Evolutionary conservation across 2,113 vertebrate species (phyloP).

Genomic region (Pyrgilauda ruficollis): DNA sequence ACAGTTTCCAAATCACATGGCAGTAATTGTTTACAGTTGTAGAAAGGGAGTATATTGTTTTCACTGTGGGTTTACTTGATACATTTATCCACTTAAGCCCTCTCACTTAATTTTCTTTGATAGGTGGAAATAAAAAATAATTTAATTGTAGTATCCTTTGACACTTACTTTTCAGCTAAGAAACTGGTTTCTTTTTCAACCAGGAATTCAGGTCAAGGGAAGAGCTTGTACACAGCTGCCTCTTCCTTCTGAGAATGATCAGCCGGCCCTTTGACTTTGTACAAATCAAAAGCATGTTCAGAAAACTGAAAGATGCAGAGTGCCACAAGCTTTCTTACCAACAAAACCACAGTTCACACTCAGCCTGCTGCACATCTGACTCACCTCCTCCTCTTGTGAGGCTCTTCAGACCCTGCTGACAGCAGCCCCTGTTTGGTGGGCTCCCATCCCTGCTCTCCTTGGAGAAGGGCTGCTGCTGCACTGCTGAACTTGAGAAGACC

Average conservation of each 20-base stretch:
- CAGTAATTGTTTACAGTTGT: constrained; percentile 49
- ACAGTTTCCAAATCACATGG: constrained; percentile 28
- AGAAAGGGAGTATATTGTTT: constrained; percentile 45
- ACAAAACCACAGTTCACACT: neutral
- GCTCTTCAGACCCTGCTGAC: neutral
- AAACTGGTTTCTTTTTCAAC: neutral
- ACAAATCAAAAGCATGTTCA: neutral
- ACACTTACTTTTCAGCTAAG: constrained; percentile 11
- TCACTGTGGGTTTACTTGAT: constrained; percentile 24
- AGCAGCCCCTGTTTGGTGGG: neutral
- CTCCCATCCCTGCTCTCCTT: neutral
- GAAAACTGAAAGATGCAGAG: neutral
- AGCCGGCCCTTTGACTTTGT: neutral
- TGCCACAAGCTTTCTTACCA: neutral
- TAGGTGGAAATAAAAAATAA: constrained; percentile 38
- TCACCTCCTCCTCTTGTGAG: neutral
- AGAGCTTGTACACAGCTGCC: neutral
- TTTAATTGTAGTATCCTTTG: constrained; percentile 34
- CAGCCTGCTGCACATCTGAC: neutral
- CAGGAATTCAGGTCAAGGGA: neutral
- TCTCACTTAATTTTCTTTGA: constrained; percentile 38
- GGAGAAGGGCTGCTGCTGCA: neutral
- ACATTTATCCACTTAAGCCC: constrained; percentile 35
- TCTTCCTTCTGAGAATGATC: neutral
- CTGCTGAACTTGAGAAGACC: neutral